Evolutionary conservation across 2,113 vertebrate species (phyloP), one percentile per base, ranked within the genome.

Genomic region (Syngnathus typhle): DNA sequence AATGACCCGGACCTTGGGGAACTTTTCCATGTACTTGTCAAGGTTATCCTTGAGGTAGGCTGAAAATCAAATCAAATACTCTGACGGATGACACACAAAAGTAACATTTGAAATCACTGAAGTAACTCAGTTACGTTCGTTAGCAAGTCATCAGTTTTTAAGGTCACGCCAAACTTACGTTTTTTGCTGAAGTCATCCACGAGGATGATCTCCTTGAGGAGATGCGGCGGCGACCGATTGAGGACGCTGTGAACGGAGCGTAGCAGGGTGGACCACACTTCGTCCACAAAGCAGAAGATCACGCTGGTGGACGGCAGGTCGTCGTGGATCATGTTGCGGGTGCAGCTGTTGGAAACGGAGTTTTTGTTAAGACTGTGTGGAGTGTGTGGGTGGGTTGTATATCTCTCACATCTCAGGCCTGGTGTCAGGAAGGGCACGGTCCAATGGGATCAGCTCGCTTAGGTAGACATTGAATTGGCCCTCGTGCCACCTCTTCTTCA

Each of bases 271-370:
- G 96, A 98, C 97, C 97, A 99, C 54, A 98, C 96, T 66, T 99
- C 97, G 7, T 99, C 96, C 82, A 99, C 94, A 0, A 98, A 99
- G 76, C 97, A 99, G 90, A 99, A 95, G 82, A 99, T 96, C 83
- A 99, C 81, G 4, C 87, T 95, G 79, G 96, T 98, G 71, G 84
- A 91, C 0, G 96, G 97, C 23, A 99, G 89, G 70, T 93, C 83
- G 0, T 96, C 47, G 1, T 96, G 96, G 47, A 98, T 92, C 27
- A 84, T 36, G 62, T 89, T 91, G 64, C 93, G 80, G 0, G 89
- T 82, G 88, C 97, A 99, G 77, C 97, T 99, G 73, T 8, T 38
- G 10, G 1, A 15, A 8, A 15, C 63, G 8, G 8, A 21, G 19
- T 32, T 32, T 32, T 32, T 32, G 27, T 32, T 32, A 32, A 32